phyloP scores from a whole-genome alignment of 2,113 vertebrate species.

The Hassar affinis region DNA sequence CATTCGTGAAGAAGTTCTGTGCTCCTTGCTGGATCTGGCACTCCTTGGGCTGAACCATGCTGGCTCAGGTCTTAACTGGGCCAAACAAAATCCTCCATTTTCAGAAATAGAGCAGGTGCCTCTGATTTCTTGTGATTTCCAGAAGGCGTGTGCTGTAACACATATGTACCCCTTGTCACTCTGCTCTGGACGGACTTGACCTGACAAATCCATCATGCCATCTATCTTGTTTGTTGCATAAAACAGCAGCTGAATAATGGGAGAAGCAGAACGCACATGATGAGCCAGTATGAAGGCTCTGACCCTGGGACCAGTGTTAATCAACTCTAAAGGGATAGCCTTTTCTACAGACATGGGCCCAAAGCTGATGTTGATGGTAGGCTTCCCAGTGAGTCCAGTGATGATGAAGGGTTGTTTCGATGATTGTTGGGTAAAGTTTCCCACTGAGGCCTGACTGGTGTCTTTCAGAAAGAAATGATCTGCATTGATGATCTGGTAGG shows the following conservation, averaged over 20 bases:
- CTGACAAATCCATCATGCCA: conserved; percentile 28
- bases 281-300: conserved; percentile 73
- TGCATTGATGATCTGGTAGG: conserved; percentile 77
- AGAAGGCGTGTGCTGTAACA: conserved; percentile 83
- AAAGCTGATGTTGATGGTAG: conserved; percentile 79
- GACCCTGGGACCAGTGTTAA: conserved; percentile 77
- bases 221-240: conserved; percentile 74
- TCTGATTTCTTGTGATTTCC: conserved; percentile 80
- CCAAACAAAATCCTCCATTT: conserved; percentile 81
- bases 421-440: conserved; percentile 80
- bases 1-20: conserved; percentile 64
- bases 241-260: conserved; percentile 83
- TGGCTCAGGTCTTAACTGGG: conserved; percentile 76
- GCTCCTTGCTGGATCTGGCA: conserved; percentile 74
- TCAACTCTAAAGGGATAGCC: conserved; percentile 74
- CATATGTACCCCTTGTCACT: conserved; percentile 61
- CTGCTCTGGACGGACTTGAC: conserved; percentile 34
- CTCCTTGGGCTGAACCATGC: conserved; percentile 80
- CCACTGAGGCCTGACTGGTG: conserved; percentile 71
- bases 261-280: conserved; percentile 77
- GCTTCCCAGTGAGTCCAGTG: conserved; percentile 71
- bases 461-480: conserved; percentile 85
- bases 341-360: conserved; percentile 80
- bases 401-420: conserved; percentile 82
- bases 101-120: conserved; percentile 76